Percentiles rank a stretch among this genome's conserved stretches.
Conservation (phyloP, 2,797 vertebrate species). For the Sebastes melanostomus region DNA sequence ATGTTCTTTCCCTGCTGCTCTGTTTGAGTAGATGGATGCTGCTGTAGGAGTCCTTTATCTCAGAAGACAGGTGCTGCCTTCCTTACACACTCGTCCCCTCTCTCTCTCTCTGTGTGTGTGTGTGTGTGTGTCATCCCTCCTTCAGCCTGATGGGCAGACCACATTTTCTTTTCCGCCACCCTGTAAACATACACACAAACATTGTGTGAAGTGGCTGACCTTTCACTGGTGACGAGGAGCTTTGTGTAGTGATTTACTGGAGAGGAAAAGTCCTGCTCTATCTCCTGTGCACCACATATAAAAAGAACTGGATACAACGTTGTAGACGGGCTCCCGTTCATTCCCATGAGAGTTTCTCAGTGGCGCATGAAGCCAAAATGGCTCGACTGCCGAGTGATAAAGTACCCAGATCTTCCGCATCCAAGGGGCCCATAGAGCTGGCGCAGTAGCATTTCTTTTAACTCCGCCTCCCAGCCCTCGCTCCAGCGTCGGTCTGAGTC, state of each 20-base stretch:
- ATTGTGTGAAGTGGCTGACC: slow-evolving; percentile 37
- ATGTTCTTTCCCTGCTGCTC: slow-evolving; percentile 58
- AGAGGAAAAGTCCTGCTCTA: slow-evolving; percentile 40
- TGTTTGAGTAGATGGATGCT: slow-evolving; percentile 63
- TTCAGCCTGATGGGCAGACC: slow-evolving; percentile 23
- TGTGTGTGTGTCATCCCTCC: slow-evolving; percentile 20
- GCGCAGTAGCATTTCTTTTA: too few relatives aligned
- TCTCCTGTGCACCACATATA: slow-evolving; percentile 10
- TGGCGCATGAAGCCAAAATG: too few relatives aligned
- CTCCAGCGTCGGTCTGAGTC: too few relatives aligned
- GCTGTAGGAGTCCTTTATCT: slow-evolving; percentile 70
- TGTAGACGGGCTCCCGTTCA: too few relatives aligned
- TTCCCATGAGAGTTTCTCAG: too few relatives aligned
- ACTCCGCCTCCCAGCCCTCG: too few relatives aligned
- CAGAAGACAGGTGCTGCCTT: slow-evolving; percentile 65
- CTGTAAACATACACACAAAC: slow-evolving; percentile 33
- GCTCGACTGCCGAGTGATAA: too few relatives aligned
- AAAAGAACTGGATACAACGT: too few relatives aligned
- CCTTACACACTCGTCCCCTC: slow-evolving; percentile 29
- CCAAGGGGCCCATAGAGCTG: too few relatives aligned
- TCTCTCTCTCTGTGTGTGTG: slow-evolving; percentile 10
- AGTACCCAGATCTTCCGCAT: too few relatives aligned
- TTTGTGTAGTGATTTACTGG: slow-evolving; percentile 49
- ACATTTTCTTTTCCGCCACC: slow-evolving; percentile 29
- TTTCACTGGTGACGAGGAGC: slow-evolving; percentile 31